A percentile compares a stretch with the other conserved stretches of the same genome.
phyloP scores from a whole-genome alignment of 2,113 vertebrate genomes.

The Craseonycteris thonglongyai region DNA sequence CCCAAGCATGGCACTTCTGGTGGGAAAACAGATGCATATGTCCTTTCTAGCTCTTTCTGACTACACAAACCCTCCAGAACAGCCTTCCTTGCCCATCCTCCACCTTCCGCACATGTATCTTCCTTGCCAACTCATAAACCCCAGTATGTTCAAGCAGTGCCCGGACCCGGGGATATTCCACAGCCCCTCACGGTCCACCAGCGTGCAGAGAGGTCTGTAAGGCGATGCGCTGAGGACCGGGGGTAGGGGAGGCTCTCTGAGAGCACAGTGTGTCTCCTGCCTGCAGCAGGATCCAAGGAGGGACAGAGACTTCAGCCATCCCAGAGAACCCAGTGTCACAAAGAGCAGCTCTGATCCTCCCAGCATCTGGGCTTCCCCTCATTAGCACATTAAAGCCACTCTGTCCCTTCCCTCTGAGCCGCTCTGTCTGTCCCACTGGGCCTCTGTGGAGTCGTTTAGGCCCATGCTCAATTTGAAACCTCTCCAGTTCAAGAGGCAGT shows the following conservation, averaged over 20 bases:
- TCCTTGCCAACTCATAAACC: not conserved
- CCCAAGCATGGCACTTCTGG: not conserved
- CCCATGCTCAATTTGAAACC: conserved; percentile 71
- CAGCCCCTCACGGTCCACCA: conserved; percentile 29
- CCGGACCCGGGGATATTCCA: not conserved
- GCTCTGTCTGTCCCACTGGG: conserved; percentile 77
- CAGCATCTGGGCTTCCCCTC: conserved; percentile 82
- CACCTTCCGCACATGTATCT: not conserved
- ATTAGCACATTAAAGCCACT: conserved; percentile 86
- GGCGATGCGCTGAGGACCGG: conserved; percentile 67
- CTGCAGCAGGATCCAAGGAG: conserved; percentile 62
- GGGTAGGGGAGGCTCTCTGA: conserved; percentile 76
- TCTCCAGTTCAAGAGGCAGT: conserved; percentile 79
- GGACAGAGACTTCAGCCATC: conserved; percentile 81
- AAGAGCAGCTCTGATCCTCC: conserved; percentile 79
- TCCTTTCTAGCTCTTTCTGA: not conserved
- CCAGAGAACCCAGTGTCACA: conserved; percentile 74
- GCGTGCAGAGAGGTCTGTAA: conserved; percentile 58
- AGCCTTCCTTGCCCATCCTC: not conserved
- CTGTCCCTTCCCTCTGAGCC: conserved; percentile 80
- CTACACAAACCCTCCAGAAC: not conserved
- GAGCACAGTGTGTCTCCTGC: conserved; percentile 75
- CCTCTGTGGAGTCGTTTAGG: conserved; percentile 79
- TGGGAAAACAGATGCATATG: not conserved
- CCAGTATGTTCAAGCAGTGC: not conserved